These are phyloP conservation scores for Epizoanthus ramosus DNA, from an alignment of 92 coral and sea anemone species.

Conservation along the genomic window DNA sequence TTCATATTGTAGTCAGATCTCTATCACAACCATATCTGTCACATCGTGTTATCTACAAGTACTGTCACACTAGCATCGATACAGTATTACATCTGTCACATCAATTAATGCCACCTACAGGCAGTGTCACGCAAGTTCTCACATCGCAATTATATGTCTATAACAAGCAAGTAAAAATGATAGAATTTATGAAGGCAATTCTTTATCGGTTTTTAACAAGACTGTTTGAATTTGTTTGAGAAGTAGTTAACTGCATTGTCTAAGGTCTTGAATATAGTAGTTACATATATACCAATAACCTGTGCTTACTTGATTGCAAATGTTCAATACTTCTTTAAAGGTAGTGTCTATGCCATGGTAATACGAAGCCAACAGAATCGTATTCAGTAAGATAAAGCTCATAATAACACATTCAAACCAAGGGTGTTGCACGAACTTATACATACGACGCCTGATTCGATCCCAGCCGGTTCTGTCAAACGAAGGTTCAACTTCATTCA, in stretches of 20 bases:
- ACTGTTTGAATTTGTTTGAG: not conserved
- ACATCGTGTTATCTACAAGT: too few species aligned
- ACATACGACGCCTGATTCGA: not conserved
- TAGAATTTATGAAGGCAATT: too few species aligned
- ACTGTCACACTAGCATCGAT: too few species aligned
- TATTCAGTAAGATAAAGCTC: slow-evolving; percentile 42
- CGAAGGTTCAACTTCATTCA: not conserved
- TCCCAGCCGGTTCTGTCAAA: not conserved
- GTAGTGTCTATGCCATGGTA: slow-evolving; percentile 36
- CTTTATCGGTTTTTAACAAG: too few species aligned
- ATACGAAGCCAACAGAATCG: slow-evolving; percentile 45
- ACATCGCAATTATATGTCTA: too few species aligned
- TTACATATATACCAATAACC: too few species aligned
- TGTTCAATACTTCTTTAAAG: slow-evolving; percentile 2
- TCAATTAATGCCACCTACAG: too few species aligned
- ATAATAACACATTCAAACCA: slow-evolving; percentile 48
- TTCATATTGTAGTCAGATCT: too few species aligned
- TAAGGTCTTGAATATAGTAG: not conserved
- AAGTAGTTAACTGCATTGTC: not conserved
- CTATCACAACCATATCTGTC: too few species aligned
- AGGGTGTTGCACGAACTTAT: slow-evolving; percentile 28
- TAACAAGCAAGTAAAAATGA: too few species aligned
- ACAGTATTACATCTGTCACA: too few species aligned
- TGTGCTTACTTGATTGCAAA: slow-evolving; percentile 40
- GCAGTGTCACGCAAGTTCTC: too few species aligned